Evolutionary conservation across 2,888 invertebrate genomes (phyloP), one percentile per base, ranked within the genome.

Genomic region (Agrochola lychnidis): DNA sequence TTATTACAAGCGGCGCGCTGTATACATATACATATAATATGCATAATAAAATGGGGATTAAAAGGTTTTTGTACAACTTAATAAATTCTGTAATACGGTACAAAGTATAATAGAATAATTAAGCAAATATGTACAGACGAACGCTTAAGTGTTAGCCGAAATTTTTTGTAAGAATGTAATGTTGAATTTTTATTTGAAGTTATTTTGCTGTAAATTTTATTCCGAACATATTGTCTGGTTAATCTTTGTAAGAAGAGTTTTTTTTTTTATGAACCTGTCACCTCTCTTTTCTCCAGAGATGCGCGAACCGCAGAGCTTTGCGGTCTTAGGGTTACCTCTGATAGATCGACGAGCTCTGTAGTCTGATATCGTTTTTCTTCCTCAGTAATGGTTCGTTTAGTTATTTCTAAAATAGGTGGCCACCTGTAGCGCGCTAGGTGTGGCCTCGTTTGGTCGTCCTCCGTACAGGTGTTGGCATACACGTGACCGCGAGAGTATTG

Each of bases 1-100:
- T 91, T 91, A 94, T 94, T 94, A 94, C 93, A 93, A 91, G 91
- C 90, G 90, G 91, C 91, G 90, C 88, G 91, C 89, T 92, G 93
- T 93, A 91, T 93, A 91, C 91, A 89, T 88, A 88, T 88, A 86
- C 90, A 89, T 92, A 92, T 90, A 56, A 19, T 80, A 93, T 93
- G 94, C 93, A 94, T 94, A 94, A 92, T 93, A 94, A 94, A 91
- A 91, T 89, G 85, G 78, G 88, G 88, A 90, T 90, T 89, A 90
- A 86, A 89, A 90, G 89, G 86, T 84, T 88, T 88, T 90, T 90
- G 87, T 91, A 90, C 88, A 90, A 88, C 88, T 88, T 90, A 89
- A 90, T 90, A 90, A 87, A 90, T 91, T 91, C 91, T 79, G 90
- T 86, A 82, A 83, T 88, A 86, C 88, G 85, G 89, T 89, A 91